phyloP scores from a whole-genome alignment of 2,888 invertebrate genomes.

The Scaptomyza reducta region DNA sequence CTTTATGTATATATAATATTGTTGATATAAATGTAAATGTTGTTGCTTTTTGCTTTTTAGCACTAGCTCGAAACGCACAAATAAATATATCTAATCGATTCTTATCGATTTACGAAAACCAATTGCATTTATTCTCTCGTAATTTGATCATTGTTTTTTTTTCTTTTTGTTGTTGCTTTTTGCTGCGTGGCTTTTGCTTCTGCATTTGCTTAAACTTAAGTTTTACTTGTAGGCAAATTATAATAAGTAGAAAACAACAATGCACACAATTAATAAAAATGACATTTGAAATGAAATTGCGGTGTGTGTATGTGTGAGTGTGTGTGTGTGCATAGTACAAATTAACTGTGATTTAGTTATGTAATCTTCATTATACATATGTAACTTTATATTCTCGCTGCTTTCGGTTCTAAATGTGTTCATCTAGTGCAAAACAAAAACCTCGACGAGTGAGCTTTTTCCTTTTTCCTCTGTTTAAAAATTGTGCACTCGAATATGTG shows the following conservation, averaged over 20 bases:
- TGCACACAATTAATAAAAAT: constrained; percentile 61
- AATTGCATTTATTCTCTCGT: no score
- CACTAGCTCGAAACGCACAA: constrained; percentile 53
- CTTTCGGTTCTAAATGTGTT: constrained; percentile 19
- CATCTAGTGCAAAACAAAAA: constrained; percentile 58
- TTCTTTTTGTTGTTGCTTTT: constrained; percentile 2
- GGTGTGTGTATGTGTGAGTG: constrained; percentile 26
- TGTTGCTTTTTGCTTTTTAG: constrained; percentile 26
- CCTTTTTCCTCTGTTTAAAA: constrained; percentile 25
- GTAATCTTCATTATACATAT: constrained; percentile 57
- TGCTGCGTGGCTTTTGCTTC: constrained; percentile 15
- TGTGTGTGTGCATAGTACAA: constrained; percentile 31
- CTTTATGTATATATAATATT: constrained; percentile 28
- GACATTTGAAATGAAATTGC: constrained; percentile 69
- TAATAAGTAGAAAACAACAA: constrained; percentile 55
- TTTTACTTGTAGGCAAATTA: constrained; percentile 69
- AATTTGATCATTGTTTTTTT: constrained; percentile 6
- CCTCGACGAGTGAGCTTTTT: constrained; percentile 73
- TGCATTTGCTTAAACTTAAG: constrained; percentile 56
- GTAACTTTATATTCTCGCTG: constrained; percentile 10
- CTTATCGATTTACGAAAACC: constrained; percentile 38
- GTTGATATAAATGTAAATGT: constrained; percentile 46
- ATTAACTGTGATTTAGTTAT: constrained; percentile 44
- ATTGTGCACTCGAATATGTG: constrained; percentile 38
- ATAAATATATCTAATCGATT: constrained; percentile 47